Conservation (phyloP, 2,797 vertebrate genomes). For the Chaenodraco wilsoni region DNA sequence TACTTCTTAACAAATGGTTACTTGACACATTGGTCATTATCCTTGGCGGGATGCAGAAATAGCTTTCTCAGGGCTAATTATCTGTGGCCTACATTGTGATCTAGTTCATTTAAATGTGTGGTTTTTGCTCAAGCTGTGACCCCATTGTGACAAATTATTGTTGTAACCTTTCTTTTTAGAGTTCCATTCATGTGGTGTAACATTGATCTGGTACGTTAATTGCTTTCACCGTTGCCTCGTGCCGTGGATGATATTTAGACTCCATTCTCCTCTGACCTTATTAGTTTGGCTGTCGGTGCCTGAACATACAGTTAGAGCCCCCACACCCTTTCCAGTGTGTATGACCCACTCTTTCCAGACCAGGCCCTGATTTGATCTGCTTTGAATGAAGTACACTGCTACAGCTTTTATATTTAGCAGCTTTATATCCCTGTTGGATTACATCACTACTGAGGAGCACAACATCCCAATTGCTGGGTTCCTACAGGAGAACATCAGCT, state of each 20-base stretch:
- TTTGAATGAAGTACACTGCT: constrained; percentile 67
- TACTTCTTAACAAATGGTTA: neutral
- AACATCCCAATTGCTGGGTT: constrained; percentile 52
- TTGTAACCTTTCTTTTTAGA: constrained; percentile 34
- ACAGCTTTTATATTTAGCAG: constrained; percentile 79
- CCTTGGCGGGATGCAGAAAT: constrained; percentile 54
- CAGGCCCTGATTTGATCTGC: constrained; percentile 77
- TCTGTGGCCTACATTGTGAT: constrained; percentile 76
- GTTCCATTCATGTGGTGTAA: constrained; percentile 22
- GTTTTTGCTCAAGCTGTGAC: constrained; percentile 54
- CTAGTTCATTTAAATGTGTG: constrained; percentile 58
- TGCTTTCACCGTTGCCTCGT: constrained; percentile 20
- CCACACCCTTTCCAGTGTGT: constrained; percentile 70
- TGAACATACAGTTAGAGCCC: constrained; percentile 43
- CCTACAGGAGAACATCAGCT: constrained; percentile 25
- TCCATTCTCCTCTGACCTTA: constrained; percentile 80
- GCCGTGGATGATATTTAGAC: constrained; percentile 64
- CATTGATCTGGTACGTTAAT: constrained; percentile 28
- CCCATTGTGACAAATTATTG: constrained; percentile 49
- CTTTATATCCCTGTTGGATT: constrained; percentile 75
- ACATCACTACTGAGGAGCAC: constrained; percentile 67
- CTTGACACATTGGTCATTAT: constrained; percentile 35
- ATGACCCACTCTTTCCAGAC: constrained; percentile 70
- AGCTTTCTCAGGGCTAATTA: constrained; percentile 72
- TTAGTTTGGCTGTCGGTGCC: constrained; percentile 40